Evolutionary conservation across 2,888 invertebrate genomes (phyloP).

Genomic region (Spilarctia lutea): DNA sequence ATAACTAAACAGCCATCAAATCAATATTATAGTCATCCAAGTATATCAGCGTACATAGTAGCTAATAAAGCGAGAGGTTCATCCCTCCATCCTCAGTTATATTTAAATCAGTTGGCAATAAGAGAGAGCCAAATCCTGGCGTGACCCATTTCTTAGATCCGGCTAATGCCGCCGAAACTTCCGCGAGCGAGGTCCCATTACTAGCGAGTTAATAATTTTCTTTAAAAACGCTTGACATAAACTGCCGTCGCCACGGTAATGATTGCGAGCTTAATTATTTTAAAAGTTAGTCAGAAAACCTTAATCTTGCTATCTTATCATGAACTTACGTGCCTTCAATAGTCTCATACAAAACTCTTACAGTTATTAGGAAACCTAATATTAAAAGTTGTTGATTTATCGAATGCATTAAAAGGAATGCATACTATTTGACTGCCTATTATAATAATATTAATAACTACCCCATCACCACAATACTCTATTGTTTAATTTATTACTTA

Average conservation of each 20-base stretch:
- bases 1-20: constrained; percentile 15
- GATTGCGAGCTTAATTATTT: no score
- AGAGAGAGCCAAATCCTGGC: constrained; percentile 78
- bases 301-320: no score
- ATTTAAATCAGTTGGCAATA: constrained; percentile 83
- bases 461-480: no score
- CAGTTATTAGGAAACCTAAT: no score
- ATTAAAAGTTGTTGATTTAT: no score
- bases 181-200: constrained; percentile 53
- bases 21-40: constrained; percentile 25
- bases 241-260: not conserved
- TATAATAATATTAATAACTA: no score
- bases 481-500: no score
- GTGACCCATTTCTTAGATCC: constrained; percentile 84
- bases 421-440: no score
- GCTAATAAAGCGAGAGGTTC: constrained; percentile 48
- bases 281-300: no score
- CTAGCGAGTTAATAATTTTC: constrained; percentile 44
- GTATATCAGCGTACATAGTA: constrained; percentile 28
- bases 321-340: no score
- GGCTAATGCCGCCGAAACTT: constrained; percentile 75
- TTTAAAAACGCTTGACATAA: not conserved
- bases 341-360: no score
- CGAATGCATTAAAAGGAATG: no score
- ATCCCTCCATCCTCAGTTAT: constrained; percentile 72